Evolutionary conservation across 1,140 invertebrate species (phyloP).

Genomic region (Brachionus paranguensis): DNA sequence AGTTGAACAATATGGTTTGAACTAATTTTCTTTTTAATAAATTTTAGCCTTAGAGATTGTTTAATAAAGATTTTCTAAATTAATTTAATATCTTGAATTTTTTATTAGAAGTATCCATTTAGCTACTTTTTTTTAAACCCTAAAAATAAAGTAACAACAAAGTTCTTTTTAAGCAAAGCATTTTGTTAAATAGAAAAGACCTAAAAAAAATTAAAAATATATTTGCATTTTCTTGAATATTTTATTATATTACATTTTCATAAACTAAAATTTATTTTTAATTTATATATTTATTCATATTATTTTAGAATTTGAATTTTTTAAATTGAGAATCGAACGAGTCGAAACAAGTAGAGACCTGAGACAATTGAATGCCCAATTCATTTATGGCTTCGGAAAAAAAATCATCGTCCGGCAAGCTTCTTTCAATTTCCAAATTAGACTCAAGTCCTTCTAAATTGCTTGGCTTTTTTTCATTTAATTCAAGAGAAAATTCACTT

Average conservation of each 20-base stretch:
- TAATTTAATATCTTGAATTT: not conserved
- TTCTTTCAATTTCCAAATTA: not conserved
- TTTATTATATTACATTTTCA: not conserved
- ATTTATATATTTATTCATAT: not conserved
- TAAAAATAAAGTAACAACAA: not conserved
- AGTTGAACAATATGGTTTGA: slow-evolving; percentile 42
- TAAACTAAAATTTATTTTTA: not conserved
- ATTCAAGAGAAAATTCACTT: not conserved
- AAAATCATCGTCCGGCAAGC: not conserved
- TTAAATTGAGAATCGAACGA: not conserved
- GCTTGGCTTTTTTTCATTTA: not conserved
- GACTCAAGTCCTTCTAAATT: not conserved
- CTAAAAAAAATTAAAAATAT: not conserved
- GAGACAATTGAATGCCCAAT: not conserved
- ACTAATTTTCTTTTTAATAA: not conserved
- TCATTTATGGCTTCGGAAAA: not conserved
- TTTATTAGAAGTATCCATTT: not conserved
- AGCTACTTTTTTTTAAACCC: not conserved
- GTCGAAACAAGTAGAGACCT: not conserved
- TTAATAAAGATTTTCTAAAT: not conserved
- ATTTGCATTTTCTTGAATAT: not conserved
- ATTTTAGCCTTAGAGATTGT: not conserved
- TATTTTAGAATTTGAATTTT: not conserved
- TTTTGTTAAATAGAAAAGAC: not conserved
- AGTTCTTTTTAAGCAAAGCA: not conserved